phyloP scores from a whole-genome alignment of 2,113 vertebrate species.

The Prochilodus magdalenae region DNA sequence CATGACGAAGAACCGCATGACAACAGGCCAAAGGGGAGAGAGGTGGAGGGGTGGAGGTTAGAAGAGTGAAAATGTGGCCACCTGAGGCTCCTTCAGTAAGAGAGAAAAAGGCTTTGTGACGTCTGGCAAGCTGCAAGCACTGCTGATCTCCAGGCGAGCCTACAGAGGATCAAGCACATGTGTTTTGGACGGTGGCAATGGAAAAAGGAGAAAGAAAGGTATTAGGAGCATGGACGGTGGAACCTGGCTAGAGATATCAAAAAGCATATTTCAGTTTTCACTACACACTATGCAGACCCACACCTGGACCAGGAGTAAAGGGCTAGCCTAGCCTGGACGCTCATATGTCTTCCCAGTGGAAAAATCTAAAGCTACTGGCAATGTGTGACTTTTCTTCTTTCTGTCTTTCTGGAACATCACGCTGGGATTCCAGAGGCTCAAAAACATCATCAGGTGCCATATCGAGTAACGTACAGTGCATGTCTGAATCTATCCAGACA shows the following conservation, averaged over 20 bases:
- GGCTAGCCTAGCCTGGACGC: background rate
- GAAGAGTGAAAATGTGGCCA: background rate
- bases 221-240: background rate
- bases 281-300: background rate
- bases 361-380: background rate
- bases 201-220: background rate
- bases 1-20: background rate
- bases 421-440: background rate
- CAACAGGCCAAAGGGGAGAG: background rate
- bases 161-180: background rate
- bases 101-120: background rate
- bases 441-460: background rate
- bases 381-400: background rate
- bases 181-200: background rate
- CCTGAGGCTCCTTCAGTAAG: background rate
- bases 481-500: background rate
- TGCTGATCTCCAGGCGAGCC: background rate
- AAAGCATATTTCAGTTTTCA: slow-evolving; percentile 5
- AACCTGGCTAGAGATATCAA: slow-evolving; percentile 2
- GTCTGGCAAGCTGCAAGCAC: background rate
- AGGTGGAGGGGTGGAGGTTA: background rate
- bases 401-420: background rate
- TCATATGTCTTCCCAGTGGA: background rate
- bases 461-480: background rate
- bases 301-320: background rate